Conservation (phyloP, 2,113 vertebrate species). For the Tympanuchus pallidicinctus region DNA sequence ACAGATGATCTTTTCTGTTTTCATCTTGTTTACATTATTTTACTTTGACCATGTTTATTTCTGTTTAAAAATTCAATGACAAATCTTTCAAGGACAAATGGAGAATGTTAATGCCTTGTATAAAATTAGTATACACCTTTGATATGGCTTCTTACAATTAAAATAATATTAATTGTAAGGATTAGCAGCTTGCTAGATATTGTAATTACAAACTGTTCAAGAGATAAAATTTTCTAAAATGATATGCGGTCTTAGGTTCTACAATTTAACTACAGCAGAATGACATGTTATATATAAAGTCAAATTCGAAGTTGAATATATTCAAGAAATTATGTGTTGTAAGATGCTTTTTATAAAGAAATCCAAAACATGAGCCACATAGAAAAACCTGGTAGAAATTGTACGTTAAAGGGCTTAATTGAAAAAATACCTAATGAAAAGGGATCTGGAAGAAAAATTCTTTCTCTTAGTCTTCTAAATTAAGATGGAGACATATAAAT, state of each 20-base stretch:
- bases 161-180: background rate
- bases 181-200: background rate
- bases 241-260: rapidly evolving
- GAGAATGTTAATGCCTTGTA: background rate
- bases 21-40: background rate
- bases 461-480: background rate
- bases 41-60: background rate
- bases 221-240: background rate
- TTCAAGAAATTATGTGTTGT: background rate
- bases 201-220: background rate
- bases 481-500: background rate
- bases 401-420: background rate
- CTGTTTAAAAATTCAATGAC: background rate
- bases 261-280: background rate
- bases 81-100: background rate
- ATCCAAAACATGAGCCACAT: background rate
- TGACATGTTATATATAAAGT: rapidly evolving
- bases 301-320: background rate
- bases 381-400: background rate
- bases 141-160: background rate
- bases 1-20: background rate
- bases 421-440: background rate
- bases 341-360: background rate
- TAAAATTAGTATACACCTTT: background rate
- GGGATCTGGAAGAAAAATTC: background rate